phyloP scores from a whole-genome alignment of 2,888 invertebrate species.

The Iphiclides podalirius region DNA sequence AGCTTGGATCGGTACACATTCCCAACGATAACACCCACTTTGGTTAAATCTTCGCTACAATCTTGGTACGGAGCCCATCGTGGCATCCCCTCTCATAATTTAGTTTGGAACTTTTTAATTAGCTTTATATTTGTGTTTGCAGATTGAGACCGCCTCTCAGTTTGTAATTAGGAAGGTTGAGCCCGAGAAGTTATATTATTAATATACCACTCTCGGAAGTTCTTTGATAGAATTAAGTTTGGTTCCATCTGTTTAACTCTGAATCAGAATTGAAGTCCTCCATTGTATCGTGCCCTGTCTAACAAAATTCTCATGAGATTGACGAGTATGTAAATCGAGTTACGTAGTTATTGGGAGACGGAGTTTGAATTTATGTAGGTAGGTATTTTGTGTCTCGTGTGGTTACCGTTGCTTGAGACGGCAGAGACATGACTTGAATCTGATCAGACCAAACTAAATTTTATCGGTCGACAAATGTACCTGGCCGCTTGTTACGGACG shows the following conservation, averaged over 20 bases:
- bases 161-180: conserved; percentile 68
- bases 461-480: conserved; percentile 65
- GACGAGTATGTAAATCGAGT: conserved; percentile 14
- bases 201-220: conserved; percentile 50
- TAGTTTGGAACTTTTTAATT: conserved; percentile 80
- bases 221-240: conserved; percentile 1
- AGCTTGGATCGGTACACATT: conserved; percentile 47
- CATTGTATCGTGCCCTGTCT: no score
- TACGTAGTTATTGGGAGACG: conserved; percentile 17
- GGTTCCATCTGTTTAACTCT: neutral
- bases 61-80: conserved; percentile 73
- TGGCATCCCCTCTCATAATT: conserved; percentile 78
- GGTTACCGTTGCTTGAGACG: conserved; percentile 49
- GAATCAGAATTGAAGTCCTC: neutral
- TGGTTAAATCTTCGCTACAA: conserved; percentile 72
- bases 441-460: conserved; percentile 66
- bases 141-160: conserved; percentile 73
- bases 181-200: conserved; percentile 71
- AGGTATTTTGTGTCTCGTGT: conserved; percentile 42
- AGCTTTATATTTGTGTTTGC: conserved; percentile 80
- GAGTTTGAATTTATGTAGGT: conserved; percentile 36
- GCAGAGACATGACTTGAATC: conserved; percentile 67
- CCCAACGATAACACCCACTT: conserved; percentile 57
- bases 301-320: neutral
- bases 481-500: conserved; percentile 65